A percentile compares a stretch with the other conserved stretches of the same genome.
Evolutionary conservation across 2,888 invertebrate genomes (phyloP).

Genomic region (Arenicola marina): DNA sequence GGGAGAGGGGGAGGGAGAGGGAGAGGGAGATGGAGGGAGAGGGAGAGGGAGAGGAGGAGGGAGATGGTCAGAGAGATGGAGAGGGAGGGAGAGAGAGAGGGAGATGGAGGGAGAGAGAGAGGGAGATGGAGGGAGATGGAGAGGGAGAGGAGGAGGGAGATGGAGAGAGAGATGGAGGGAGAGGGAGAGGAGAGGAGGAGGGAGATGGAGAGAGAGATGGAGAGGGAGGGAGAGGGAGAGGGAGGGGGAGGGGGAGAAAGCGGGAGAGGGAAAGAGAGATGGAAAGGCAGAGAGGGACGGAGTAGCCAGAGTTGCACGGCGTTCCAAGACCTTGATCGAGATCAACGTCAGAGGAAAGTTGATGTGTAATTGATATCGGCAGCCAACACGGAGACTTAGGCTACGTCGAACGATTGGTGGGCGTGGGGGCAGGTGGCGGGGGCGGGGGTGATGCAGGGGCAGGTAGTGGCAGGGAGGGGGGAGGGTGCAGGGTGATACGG

Average conservation of each 20-base stretch:
- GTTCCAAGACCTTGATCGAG: too few relatives aligned
- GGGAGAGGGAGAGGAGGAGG: background rate
- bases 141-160: conserved; percentile 20
- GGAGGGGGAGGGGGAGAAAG: background rate
- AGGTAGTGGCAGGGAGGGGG: too few relatives aligned
- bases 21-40: conserved; percentile 9
- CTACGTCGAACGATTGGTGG: too few relatives aligned
- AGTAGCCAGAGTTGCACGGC: too few relatives aligned
- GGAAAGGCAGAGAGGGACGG: background rate
- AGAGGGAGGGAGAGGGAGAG: background rate
- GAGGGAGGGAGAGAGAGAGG: conserved; percentile 10
- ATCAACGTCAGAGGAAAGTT: too few relatives aligned
- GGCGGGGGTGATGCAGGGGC: too few relatives aligned
- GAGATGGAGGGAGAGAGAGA: conserved; percentile 4
- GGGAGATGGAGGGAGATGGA: conserved; percentile 15
- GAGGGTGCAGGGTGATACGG: too few relatives aligned
- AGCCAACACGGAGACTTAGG: too few relatives aligned
- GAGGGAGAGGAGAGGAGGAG: background rate
- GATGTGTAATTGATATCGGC: too few relatives aligned
- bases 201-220: background rate
- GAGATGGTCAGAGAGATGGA: background rate
- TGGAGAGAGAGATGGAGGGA: conserved; percentile 18
- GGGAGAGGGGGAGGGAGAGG: background rate
- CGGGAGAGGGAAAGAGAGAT: background rate
- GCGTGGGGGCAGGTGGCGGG: too few relatives aligned